phyloP scores from a whole-genome alignment of 2,797 vertebrate species.

The Graptemys geographica region DNA sequence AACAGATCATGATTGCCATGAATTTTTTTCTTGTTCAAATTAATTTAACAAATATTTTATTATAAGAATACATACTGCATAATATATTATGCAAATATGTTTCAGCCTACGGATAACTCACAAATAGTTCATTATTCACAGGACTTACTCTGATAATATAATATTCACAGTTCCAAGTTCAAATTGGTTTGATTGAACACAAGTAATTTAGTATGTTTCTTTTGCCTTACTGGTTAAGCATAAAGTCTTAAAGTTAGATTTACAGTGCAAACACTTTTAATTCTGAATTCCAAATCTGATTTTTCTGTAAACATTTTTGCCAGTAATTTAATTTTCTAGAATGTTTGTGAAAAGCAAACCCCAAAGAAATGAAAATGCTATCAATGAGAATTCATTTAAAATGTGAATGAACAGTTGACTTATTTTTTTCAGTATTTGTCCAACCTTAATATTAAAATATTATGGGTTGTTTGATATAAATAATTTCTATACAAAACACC shows the following conservation, averaged over 20 bases:
- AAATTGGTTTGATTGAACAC: background rate
- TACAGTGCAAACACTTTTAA: background rate
- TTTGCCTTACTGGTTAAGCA: background rate
- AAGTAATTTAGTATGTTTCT: background rate
- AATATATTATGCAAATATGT: background rate
- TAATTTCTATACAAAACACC: background rate
- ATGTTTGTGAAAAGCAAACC: background rate
- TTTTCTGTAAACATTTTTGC: background rate
- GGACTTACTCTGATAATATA: background rate
- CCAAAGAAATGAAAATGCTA: background rate
- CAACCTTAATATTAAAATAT: background rate
- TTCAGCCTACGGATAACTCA: background rate
- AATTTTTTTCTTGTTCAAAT: background rate
- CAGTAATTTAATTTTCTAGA: background rate
- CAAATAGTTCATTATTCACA: background rate
- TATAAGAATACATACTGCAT: background rate
- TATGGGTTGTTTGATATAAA: background rate
- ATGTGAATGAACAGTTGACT: background rate
- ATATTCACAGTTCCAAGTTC: background rate
- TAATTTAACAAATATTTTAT: background rate
- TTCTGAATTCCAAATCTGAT: background rate
- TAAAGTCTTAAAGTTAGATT: background rate
- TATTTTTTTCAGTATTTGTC: background rate
- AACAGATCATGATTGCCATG: background rate
- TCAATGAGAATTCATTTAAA: background rate